Percentiles rank a stretch among this genome's conserved stretches.
phyloP scores from a whole-genome alignment of 2,888 invertebrate genomes.

The Agonum fuliginosum region DNA sequence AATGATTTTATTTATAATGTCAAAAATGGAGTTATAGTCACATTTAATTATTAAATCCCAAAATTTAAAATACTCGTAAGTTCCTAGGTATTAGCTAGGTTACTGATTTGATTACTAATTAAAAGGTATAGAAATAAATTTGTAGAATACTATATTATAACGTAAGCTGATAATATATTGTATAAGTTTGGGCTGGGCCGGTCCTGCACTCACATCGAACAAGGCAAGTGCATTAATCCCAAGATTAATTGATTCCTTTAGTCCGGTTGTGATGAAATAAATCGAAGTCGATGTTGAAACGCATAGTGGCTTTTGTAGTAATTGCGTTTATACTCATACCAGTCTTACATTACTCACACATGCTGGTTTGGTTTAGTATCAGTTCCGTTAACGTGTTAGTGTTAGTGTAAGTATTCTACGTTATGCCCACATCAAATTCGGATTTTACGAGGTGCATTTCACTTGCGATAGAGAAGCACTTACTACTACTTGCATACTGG shows the following conservation, averaged over 20 bases:
- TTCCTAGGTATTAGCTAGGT: too few relatives aligned
- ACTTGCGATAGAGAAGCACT: conserved; percentile 13
- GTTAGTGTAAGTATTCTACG: too few relatives aligned
- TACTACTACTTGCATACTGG: too few relatives aligned
- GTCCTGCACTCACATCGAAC: conserved; percentile 1
- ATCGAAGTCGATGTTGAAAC: conserved; percentile 61
- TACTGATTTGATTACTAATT: too few relatives aligned
- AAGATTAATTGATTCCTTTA: conserved; percentile 64
- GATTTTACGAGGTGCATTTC: conserved; percentile 35
- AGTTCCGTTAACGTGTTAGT: conserved; percentile 29
- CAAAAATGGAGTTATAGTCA: too few relatives aligned
- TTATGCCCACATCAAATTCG: conserved; percentile 19
- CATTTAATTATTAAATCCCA: too few relatives aligned
- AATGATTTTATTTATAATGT: too few relatives aligned
- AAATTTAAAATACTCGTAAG: too few relatives aligned
- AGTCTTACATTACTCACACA: conserved; percentile 25
- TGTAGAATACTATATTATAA: background rate
- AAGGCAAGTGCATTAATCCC: conserved; percentile 64
- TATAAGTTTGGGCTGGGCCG: background rate
- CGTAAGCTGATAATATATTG: background rate
- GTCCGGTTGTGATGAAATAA: conserved; percentile 62
- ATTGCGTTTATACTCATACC: conserved; percentile 52
- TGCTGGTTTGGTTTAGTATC: background rate
- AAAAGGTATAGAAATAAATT: too few relatives aligned
- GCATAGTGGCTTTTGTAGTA: conserved; percentile 59